These are phyloP conservation scores for Paedocypris micromegethes DNA, from an alignment of 2,797 vertebrate genomes.

Conservation along the genomic window DNA sequence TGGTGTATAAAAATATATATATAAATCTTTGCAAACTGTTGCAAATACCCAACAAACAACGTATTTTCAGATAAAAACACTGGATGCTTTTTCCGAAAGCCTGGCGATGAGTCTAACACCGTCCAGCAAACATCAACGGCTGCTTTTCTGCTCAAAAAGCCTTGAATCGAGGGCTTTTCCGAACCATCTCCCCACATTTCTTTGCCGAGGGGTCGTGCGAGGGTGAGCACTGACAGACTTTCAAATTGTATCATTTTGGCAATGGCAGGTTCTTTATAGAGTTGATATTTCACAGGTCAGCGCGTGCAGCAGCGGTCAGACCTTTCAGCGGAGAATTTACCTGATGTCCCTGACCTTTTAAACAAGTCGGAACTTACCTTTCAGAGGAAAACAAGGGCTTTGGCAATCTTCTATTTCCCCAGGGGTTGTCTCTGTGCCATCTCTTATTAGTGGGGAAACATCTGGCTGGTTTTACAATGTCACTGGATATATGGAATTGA, in stretches of 20 bases:
- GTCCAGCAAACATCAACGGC: no score
- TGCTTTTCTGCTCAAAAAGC: no score
- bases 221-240: conserved; percentile 67
- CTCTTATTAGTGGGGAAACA: conserved; percentile 22
- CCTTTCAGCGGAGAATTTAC: conserved; percentile 59
- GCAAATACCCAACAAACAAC: no score
- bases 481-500: conserved; percentile 27
- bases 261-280: conserved; percentile 58
- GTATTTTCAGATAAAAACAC: no score
- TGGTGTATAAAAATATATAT: no score
- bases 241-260: conserved; percentile 74
- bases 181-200: conserved; percentile 20
- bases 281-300: conserved; percentile 74
- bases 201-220: conserved; percentile 52
- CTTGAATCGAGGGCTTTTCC: neutral
- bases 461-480: conserved; percentile 24
- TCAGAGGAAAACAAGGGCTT: conserved; percentile 41
- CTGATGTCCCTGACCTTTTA: conserved; percentile 69
- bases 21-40: no score
- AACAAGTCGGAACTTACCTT: conserved; percentile 61
- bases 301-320: conserved; percentile 58
- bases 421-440: conserved; percentile 28
- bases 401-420: conserved; percentile 34
- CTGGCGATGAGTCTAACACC: no score
- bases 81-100: no score